Conservation (phyloP, 37 sponge, comb jelly and placozoan genomes). For the Hormiphora californensis region DNA sequence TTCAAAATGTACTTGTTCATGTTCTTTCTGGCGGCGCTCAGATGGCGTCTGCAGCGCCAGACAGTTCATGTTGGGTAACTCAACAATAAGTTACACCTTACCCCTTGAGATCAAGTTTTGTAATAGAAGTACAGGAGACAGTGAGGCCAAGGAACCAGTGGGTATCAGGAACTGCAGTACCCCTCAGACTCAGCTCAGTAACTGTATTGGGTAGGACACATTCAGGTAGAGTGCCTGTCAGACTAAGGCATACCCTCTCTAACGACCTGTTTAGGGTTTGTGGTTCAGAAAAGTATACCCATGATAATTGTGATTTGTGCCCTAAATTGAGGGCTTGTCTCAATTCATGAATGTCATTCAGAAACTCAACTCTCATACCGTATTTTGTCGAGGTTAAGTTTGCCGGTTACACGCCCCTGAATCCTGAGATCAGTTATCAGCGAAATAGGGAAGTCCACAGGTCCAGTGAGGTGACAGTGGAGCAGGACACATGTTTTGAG, state of each 20-base stretch:
- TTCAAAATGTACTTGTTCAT: no score
- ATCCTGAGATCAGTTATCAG: neutral
- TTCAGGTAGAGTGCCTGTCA: neutral
- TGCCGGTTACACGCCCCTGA: neutral
- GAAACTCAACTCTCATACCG: neutral
- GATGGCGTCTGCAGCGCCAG: no score
- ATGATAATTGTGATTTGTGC: no score
- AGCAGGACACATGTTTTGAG: neutral
- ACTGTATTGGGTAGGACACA: slow-evolving; percentile 25
- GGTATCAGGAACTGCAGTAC: neutral
- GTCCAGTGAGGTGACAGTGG: neutral
- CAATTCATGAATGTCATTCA: neutral
- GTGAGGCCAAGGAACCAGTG: slow-evolving; percentile 52
- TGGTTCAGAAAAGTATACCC: no score
- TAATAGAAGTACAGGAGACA: neutral
- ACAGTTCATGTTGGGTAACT: no score
- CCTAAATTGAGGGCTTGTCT: neutral
- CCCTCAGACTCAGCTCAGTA: slow-evolving; percentile 3
- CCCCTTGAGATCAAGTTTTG: slow-evolving; percentile 34
- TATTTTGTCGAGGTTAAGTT: neutral
- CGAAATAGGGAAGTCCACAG: slow-evolving; percentile 7
- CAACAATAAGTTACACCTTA: neutral
- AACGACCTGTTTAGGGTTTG: neutral
- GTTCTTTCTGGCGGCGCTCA: no score
- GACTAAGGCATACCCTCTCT: slow-evolving; percentile 21